A percentile compares a stretch with the other conserved stretches of the same genome.
Evolutionary conservation across 2,113 vertebrate species (phyloP).

Genomic region (Astur gentilis): DNA sequence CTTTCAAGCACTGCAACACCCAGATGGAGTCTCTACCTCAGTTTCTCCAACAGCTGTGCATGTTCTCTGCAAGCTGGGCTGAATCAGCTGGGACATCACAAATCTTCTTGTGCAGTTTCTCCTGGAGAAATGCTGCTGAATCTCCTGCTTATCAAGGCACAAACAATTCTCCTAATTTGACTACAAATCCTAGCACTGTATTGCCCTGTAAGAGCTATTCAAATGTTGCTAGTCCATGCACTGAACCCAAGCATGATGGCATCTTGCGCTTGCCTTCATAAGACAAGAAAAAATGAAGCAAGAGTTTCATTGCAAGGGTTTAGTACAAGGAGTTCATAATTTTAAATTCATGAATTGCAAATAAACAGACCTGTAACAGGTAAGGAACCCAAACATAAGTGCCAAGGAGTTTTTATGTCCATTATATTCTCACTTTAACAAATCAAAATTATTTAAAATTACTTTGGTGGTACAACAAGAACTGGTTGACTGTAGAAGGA

Average conservation of each 20-base stretch:
- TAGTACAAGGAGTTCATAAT: neutral
- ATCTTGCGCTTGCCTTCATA: neutral
- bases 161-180: neutral
- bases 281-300: neutral
- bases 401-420: neutral
- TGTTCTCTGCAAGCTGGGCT: neutral
- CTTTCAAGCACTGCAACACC: neutral
- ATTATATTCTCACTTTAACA: neutral
- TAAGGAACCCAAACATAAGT: rapidly evolving
- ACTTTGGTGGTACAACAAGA: neutral
- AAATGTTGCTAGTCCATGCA: neutral
- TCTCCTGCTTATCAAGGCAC: neutral
- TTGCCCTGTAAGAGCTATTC: neutral
- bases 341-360: neutral
- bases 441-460: neutral
- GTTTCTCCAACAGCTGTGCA: neutral
- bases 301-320: neutral
- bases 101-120: neutral
- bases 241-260: neutral
- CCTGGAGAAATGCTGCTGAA: neutral
- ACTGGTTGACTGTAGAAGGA: neutral
- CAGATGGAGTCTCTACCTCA: neutral
- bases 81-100: neutral
- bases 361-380: neutral
- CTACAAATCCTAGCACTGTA: neutral